Percentiles rank a stretch among this genome's conserved stretches.
Evolutionary conservation across 2,797 vertebrate genomes (phyloP).

Genomic region (Arctocebus calabarensis): DNA sequence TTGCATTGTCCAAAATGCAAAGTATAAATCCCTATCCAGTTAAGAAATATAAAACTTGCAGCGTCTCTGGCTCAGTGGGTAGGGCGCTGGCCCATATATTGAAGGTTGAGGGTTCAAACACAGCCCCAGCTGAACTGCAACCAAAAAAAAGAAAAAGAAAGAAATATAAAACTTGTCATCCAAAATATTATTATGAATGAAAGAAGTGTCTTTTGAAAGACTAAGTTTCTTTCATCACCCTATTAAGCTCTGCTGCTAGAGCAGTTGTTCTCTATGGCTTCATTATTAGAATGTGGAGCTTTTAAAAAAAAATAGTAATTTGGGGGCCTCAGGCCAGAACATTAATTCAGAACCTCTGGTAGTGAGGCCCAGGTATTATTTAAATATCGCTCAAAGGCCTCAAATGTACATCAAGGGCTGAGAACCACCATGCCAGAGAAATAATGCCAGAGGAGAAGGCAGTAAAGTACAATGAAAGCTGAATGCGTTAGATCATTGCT

Average conservation of each 20-base stretch:
- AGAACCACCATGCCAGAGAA: neutral
- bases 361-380: neutral
- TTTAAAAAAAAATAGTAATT: neutral
- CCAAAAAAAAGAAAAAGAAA: no score
- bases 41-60: neutral
- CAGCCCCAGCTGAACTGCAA: no score
- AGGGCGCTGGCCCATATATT: no score
- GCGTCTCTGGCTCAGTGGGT: no score
- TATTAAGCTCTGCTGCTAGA: neutral
- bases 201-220: neutral
- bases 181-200: neutral
- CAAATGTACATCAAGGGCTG: neutral
- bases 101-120: no score
- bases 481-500: neutral
- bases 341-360: neutral
- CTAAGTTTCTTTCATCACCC: neutral
- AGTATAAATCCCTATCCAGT: neutral
- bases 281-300: neutral
- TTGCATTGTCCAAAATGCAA: neutral
- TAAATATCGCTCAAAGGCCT: neutral
- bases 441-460: neutral
- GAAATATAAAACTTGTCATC: neutral
- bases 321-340: neutral
- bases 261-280: neutral
- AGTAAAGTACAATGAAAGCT: neutral